phyloP scores from a whole-genome alignment of 2,113 vertebrate genomes.

The Gila orcuttii region DNA sequence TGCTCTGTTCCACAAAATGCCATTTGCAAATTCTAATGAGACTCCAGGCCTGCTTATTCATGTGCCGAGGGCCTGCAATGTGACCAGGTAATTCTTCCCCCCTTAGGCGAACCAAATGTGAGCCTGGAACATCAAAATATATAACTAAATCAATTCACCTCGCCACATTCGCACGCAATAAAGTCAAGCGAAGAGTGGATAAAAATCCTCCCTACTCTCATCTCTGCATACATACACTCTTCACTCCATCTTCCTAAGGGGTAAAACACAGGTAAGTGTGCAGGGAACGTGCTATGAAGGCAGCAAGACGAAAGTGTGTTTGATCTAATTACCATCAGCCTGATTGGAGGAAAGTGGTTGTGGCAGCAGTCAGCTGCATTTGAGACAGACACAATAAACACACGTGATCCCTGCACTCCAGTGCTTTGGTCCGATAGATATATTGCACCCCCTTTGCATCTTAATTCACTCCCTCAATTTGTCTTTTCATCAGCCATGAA shows the following conservation, averaged over 20 bases:
- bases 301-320: slow-evolving; percentile 41
- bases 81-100: slow-evolving; percentile 52
- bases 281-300: slow-evolving; percentile 36
- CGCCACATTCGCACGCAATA: slow-evolving; percentile 25
- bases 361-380: slow-evolving; percentile 58
- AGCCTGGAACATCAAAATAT: slow-evolving; percentile 60
- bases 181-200: slow-evolving; percentile 40
- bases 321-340: slow-evolving; percentile 58
- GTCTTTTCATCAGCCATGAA: slow-evolving; percentile 7
- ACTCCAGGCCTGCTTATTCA: slow-evolving; percentile 48
- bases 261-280: slow-evolving; percentile 23
- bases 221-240: not conserved
- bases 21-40: slow-evolving; percentile 62
- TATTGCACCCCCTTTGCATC: not conserved
- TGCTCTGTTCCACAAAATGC: slow-evolving; percentile 52
- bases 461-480: not conserved
- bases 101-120: slow-evolving; percentile 56
- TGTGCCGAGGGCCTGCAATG: slow-evolving; percentile 49
- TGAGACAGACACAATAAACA: slow-evolving; percentile 54
- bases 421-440: not conserved
- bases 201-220: slow-evolving; percentile 11
- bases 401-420: slow-evolving; percentile 33
- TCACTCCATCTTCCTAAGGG: not conserved
- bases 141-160: slow-evolving; percentile 66
- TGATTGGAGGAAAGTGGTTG: slow-evolving; percentile 56